Conservation (phyloP, 2,797 vertebrate genomes). For the Philypnodon macrostomus region DNA sequence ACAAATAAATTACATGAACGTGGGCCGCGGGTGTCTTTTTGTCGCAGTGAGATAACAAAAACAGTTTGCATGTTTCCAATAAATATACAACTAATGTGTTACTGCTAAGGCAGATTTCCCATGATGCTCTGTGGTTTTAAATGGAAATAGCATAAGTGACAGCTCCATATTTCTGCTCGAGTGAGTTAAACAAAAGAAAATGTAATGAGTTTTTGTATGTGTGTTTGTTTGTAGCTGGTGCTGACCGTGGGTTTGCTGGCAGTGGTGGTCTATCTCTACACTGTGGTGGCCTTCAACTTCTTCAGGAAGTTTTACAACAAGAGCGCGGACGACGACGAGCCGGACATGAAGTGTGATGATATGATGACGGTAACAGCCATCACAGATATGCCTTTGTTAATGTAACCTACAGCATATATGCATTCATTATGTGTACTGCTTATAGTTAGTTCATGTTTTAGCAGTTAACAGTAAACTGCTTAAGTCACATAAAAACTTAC, state of each 20-base stretch:
- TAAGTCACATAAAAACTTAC: neutral
- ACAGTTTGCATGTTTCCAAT: conserved; percentile 6
- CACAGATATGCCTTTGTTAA: neutral
- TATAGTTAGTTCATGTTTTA: neutral
- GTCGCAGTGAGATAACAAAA: conserved; percentile 7
- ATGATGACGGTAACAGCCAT: conserved; percentile 97
- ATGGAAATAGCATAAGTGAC: conserved; percentile 14
- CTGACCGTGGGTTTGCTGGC: conserved; percentile 94
- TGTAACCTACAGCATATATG: too few species aligned
- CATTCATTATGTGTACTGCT: neutral
- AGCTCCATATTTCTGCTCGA: conserved; percentile 7
- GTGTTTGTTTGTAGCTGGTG: conserved; percentile 79
- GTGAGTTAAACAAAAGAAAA: conserved; percentile 5
- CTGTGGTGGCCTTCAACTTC: conserved; percentile 98
- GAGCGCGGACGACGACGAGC: conserved; percentile 93
- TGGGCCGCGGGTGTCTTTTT: neutral
- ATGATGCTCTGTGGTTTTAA: conserved; percentile 1
- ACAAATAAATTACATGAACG: conserved; percentile 2
- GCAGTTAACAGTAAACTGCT: neutral
- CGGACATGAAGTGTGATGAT: conserved; percentile 98
- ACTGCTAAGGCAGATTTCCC: conserved; percentile 4
- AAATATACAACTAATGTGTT: conserved; percentile 7
- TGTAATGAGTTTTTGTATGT: conserved; percentile 1
- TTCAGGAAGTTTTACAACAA: conserved; percentile 99
- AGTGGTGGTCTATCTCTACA: conserved; percentile 97